Evolutionary conservation across 2,113 vertebrate genomes (phyloP), one percentile per base, ranked within the genome.

Genomic region (Lethenteron reissneri): DNA sequence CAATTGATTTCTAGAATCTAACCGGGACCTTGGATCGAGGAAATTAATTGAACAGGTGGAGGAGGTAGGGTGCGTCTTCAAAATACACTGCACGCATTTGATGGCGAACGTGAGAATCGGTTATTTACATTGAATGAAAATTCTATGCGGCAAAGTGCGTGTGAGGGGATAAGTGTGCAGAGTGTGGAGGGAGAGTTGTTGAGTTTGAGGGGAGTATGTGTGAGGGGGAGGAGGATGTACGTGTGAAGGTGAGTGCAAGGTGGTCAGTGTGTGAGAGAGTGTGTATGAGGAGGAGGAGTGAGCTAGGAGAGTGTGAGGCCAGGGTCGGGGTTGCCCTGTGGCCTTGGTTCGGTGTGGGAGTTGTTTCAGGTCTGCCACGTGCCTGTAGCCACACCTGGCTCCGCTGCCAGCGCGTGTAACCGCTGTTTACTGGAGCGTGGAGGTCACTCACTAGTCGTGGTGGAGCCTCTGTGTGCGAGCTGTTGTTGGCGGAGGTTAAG

Each of bases 271-370:
- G 19, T 68, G 58, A 58, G 58, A 69, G 57, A 56, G 70, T 70
- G 74, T 71, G 72, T 57, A 64, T 70, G 62, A 73, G 60, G 70
- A 57, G 14, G 70, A 58, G 60, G 19, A 41, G 68, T 58, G n/a
- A 9, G 68, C 57, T 56, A 17, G 41, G 41, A 41, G 62, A n/a
- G 15, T 68, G 62, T 12, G 12, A 57, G 13, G 12, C 57, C 11
- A 12, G 7, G 8, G 19, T n/a, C 3, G 57, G 57, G 9, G 8
- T 19, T 58, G 11, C 15, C 56, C 11, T 12, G 11, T 57, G 11
- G 14, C 71, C 19, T 19, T 2, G 11, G 8, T 19, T 58, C 59
- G 12, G 57, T 57, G 57, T 5, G 15, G 57, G 10, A 12, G 12
- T 12, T 41, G 41, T 41, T 6, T 41, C 41, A 7, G 41, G 3